Conservation (phyloP, 1,140 invertebrate species). For the Scaptomyza montana region DNA sequence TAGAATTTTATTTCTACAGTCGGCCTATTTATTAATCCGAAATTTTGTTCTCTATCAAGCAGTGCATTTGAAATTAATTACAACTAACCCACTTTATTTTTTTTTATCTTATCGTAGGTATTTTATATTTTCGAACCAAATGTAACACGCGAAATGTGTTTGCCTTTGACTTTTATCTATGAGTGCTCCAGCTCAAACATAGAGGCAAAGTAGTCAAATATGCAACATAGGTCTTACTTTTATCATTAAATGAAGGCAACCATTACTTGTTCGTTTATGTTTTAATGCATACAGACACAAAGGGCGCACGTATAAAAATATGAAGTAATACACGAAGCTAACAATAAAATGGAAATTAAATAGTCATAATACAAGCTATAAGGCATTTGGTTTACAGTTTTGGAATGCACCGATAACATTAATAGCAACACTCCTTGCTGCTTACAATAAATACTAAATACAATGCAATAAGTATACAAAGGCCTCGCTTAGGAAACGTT, state of each 20-base stretch:
- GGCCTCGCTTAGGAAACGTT: not conserved
- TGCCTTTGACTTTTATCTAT: not conserved
- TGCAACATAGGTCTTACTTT: not conserved
- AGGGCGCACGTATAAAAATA: not conserved
- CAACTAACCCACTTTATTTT: not conserved
- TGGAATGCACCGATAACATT: not conserved
- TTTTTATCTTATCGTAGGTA: conserved; percentile 13
- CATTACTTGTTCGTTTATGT: not conserved
- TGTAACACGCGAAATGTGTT: too few relatives aligned
- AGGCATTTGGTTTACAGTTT: conserved; percentile 5
- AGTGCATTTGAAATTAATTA: too few relatives aligned
- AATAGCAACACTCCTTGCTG: not conserved
- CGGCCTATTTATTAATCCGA: too few relatives aligned
- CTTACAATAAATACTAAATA: conserved; percentile 1
- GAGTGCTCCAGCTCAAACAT: not conserved
- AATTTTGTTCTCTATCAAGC: not conserved
- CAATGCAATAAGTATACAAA: not conserved
- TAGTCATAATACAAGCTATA: conserved; percentile 3
- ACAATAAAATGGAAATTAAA: conserved; percentile 2
- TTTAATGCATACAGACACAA: not conserved
- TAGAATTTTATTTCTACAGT: too few relatives aligned
- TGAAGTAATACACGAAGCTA: not conserved
- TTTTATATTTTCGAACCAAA: not conserved
- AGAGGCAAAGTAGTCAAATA: not conserved
- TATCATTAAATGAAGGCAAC: not conserved